Evolutionary conservation across 1,140 invertebrate species (phyloP), one percentile per base, ranked within the genome.

Genomic region (Cydia pomonella): DNA sequence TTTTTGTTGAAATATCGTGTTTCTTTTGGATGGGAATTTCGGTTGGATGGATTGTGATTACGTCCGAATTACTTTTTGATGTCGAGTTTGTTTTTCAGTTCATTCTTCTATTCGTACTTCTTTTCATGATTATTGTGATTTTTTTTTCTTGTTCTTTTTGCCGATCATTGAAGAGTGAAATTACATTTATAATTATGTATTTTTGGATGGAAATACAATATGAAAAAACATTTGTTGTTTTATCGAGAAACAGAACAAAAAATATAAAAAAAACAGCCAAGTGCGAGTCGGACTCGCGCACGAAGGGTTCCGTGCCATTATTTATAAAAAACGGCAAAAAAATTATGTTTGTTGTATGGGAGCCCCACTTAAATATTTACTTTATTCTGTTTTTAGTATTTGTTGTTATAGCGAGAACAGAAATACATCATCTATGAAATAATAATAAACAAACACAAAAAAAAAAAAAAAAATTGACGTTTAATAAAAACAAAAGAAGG

Each of bases 1-100:
- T 82, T 82, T 80, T 80, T 77, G 80, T 79, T 77, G 47, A 77
- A 78, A 76, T 82, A 73, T 78, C 77, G 23, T 74, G 76, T 78
- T 78, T 79, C 75, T 81, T 80, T 78, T 80, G n/a, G 2, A 38
- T 18, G 6, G 64, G 16, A 66, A 63, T 27, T 38, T 38, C 25
- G 23, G 7, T 25, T 63, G 62, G 62, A 63, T 1, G 64, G 29
- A 38, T 69, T 69, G 16, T 69, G 64, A 69, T 69, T 69, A 69
- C 64, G 29, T 38, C 7, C 2, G 29, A 41, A 69, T 38, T 69
- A 69, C 64, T 41, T 69, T 69, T 18, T 69, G 64, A 18, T 66
- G 33, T 69, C 16, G 29, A 38, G 33, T 33, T 27, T 66, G 25
- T 66, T 38, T 63, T 69, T 66, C 63, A 18, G 27, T 18, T 18